phyloP scores from a whole-genome alignment of 1,140 invertebrate genomes.

The Drosophila rufa region DNA sequence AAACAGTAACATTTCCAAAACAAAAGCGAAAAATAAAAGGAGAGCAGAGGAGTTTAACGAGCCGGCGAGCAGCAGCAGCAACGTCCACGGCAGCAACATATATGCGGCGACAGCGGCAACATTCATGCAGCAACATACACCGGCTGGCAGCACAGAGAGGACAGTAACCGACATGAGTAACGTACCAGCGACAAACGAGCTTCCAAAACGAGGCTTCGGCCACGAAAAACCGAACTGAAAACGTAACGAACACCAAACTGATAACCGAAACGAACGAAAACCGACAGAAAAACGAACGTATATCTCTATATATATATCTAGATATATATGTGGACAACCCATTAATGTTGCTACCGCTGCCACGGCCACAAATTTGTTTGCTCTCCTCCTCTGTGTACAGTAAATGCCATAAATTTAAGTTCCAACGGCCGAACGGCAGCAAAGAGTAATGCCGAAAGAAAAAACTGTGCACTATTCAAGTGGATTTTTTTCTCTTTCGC shows the following conservation, averaged over 20 bases:
- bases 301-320: conserved; percentile 2
- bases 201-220: conserved; percentile 68
- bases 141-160: conserved; percentile 42
- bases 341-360: conserved; percentile 46
- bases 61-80: conserved; percentile 53
- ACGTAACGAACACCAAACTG: background rate
- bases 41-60: conserved; percentile 63
- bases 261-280: conserved; percentile 9
- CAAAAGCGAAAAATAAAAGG: conserved; percentile 33
- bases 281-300: conserved; percentile 10
- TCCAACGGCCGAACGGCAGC: conserved; percentile 39
- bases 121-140: conserved; percentile 45
- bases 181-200: conserved; percentile 70
- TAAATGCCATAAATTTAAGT: conserved; percentile 79
- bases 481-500: background rate
- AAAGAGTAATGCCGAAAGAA: conserved; percentile 4
- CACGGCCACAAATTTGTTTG: conserved; percentile 69
- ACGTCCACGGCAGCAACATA: conserved; percentile 30
- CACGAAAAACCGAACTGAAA: conserved; percentile 39
- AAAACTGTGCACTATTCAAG: conserved; percentile 6
- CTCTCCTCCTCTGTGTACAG: conserved; percentile 68
- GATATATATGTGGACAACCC: conserved; percentile 4
- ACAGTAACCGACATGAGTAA: conserved; percentile 40
- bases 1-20: conserved; percentile 46
- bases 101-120: conserved; percentile 21